Conservation (phyloP, 2,888 invertebrate genomes). For the Drosophila lutescens region DNA sequence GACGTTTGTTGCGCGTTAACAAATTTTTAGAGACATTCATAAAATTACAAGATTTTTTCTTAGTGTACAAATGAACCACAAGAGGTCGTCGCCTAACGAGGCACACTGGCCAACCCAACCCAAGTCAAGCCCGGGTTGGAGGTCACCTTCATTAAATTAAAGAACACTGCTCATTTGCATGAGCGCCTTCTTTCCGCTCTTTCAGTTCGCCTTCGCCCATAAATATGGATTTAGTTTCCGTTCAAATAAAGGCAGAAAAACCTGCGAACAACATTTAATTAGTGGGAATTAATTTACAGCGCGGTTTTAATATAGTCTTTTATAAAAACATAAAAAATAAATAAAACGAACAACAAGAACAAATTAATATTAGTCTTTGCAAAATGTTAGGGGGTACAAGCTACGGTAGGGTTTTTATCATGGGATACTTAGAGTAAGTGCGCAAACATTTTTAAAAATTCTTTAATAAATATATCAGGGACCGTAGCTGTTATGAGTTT, state of each 20-base stretch:
- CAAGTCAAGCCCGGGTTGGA: slow-evolving; percentile 20
- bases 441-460: too few relatives aligned
- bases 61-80: background rate
- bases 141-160: slow-evolving; percentile 63
- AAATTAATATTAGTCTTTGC: background rate
- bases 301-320: slow-evolving; percentile 10
- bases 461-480: too few relatives aligned
- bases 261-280: slow-evolving; percentile 37
- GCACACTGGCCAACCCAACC: background rate
- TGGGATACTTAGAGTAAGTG: too few relatives aligned
- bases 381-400: background rate
- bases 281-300: slow-evolving; percentile 31
- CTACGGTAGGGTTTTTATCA: background rate
- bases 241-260: slow-evolving; percentile 20
- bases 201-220: slow-evolving; percentile 17
- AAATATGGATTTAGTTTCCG: slow-evolving; percentile 51
- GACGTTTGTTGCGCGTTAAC: too few relatives aligned
- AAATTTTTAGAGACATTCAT: too few relatives aligned
- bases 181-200: slow-evolving; percentile 10
- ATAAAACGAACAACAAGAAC: background rate
- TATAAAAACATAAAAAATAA: background rate
- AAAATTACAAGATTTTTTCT: background rate
- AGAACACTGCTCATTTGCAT: slow-evolving; percentile 60
- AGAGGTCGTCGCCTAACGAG: slow-evolving; percentile 2
- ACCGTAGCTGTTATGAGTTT: too few relatives aligned